phyloP scores from a whole-genome alignment of 2,888 invertebrate genomes.

The Macropis europaea region DNA sequence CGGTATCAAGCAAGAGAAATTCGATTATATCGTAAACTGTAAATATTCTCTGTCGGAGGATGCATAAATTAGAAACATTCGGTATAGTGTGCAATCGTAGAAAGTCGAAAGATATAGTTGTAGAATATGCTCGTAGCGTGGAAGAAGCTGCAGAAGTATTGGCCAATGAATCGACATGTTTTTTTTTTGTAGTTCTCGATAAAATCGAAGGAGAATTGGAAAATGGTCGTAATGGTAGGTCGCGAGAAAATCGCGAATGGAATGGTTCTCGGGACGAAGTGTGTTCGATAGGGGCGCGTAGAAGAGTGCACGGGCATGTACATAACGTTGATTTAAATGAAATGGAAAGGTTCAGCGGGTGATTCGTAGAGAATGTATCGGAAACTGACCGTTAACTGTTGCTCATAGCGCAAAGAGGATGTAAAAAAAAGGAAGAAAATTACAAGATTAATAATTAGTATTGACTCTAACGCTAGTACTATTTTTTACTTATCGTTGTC shows the following conservation, averaged over 20 bases:
- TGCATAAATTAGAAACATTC: constrained; percentile 4
- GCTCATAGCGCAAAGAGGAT: background rate
- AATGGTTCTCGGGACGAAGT: no score
- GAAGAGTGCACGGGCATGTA: no score
- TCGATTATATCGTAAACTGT: background rate
- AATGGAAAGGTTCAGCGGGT: background rate
- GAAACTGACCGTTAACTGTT: background rate
- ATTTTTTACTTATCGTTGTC: constrained; percentile 2
- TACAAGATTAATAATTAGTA: constrained; percentile 26
- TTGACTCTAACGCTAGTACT: background rate
- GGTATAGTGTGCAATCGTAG: constrained; percentile 31
- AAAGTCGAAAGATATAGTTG: background rate
- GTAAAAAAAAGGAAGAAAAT: background rate
- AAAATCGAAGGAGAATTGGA: no score
- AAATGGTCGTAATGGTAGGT: no score
- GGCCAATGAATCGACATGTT: no score
- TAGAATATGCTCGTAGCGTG: background rate
- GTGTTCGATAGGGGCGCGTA: no score
- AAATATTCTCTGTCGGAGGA: background rate
- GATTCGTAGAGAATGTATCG: background rate
- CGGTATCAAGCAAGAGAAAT: background rate
- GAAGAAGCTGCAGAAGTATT: background rate
- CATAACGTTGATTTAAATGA: no score
- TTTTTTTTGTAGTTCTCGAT: no score
- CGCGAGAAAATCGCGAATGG: no score